Percentiles rank a stretch among this genome's conserved stretches.
phyloP scores from a whole-genome alignment of 2,113 vertebrate species.

The Alouatta palliata region DNA sequence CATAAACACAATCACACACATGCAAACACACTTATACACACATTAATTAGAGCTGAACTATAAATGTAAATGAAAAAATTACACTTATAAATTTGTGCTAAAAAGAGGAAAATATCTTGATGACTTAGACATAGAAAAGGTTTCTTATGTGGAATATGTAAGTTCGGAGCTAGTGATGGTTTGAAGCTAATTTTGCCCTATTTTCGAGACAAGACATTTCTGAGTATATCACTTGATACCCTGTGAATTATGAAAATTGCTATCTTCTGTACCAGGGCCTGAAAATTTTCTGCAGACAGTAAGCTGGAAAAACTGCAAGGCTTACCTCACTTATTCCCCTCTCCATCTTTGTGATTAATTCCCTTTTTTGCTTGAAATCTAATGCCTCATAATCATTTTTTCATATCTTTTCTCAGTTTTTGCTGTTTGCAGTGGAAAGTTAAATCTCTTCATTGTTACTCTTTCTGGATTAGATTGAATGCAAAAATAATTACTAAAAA shows the following conservation, averaged over 20 bases:
- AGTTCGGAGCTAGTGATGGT: not conserved
- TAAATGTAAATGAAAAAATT: not conserved
- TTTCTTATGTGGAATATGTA: not conserved
- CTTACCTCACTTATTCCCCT: not conserved
- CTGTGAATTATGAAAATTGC: not conserved
- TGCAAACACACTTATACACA: not conserved
- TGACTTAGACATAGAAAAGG: not conserved
- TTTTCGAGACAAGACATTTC: not conserved
- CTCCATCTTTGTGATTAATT: not conserved
- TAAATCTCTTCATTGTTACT: not conserved
- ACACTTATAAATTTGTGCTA: not conserved
- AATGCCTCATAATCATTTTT: not conserved
- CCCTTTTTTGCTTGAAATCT: not conserved
- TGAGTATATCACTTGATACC: not conserved
- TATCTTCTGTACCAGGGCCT: not conserved
- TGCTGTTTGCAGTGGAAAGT: not conserved
- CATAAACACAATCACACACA: not conserved
- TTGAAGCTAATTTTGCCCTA: not conserved
- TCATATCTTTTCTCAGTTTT: not conserved
- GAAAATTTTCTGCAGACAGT: not conserved
- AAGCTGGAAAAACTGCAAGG: not conserved
- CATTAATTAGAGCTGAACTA: not conserved
- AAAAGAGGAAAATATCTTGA: not conserved
- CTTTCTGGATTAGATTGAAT: not conserved
- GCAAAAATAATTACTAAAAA: not conserved